phyloP scores from a whole-genome alignment of 2,113 vertebrate genomes.

The Philantomba maxwellii region DNA sequence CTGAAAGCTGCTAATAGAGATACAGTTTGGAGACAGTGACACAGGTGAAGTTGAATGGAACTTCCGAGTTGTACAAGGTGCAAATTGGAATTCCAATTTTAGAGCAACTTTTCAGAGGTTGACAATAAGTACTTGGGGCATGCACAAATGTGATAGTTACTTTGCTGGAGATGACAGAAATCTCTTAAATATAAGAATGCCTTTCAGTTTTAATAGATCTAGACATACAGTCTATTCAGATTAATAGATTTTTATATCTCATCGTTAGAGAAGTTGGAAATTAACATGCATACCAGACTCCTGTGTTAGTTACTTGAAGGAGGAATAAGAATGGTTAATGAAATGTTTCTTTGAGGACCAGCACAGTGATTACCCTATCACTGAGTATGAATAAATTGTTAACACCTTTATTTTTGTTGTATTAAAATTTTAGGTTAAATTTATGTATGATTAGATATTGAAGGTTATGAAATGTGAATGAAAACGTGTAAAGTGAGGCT shows the following conservation, averaged over 20 bases:
- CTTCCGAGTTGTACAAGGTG: constrained; percentile 74
- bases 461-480: constrained; percentile 79
- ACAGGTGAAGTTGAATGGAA: constrained; percentile 77
- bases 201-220: constrained; percentile 49
- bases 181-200: constrained; percentile 66
- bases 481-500: constrained; percentile 90
- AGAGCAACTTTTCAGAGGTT: constrained; percentile 71
- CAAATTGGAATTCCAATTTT: constrained; percentile 74
- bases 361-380: constrained; percentile 71
- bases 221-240: constrained; percentile 54
- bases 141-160: constrained; percentile 66
- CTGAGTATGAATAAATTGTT: constrained; percentile 68
- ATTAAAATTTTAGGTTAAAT: constrained; percentile 73
- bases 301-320: constrained; percentile 64
- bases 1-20: constrained; percentile 75
- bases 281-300: constrained; percentile 47
- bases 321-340: constrained; percentile 65
- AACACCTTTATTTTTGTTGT: constrained; percentile 76
- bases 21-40: constrained; percentile 76
- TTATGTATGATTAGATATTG: constrained; percentile 81
- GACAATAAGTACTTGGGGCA: constrained; percentile 69
- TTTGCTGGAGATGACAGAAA: constrained; percentile 66
- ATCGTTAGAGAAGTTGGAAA: constrained; percentile 66
- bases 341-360: constrained; percentile 73
- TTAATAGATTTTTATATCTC: constrained; percentile 46